Base-by-base conservation (phyloP, 1,140 invertebrate species). In the Pseudoatta argentina region DNA sequence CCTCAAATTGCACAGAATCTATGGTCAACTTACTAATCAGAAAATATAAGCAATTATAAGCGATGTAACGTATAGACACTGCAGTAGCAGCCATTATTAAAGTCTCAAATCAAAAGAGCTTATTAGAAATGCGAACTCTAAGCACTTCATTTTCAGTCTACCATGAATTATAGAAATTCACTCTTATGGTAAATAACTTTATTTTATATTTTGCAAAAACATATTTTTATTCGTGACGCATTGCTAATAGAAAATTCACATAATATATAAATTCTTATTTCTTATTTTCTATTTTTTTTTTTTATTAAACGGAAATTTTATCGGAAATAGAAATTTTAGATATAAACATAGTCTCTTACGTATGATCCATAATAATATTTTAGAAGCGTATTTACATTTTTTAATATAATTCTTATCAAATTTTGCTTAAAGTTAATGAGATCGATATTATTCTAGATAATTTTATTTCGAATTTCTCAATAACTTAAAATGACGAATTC, bases 1-100 rank as follows among this genome's bases (percentile, higher is more conserved):
- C 79, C 81, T 73, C 67, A 66, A 51, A 66, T 57, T 73, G 79
- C 75, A 89, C 75, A 85, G 79, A 71, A 73, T 82, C 73, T 91
- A 59, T 78, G 89, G 86, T 86, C 86, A 67, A 64, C 72, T 86
- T 90, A 64, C 71, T 83, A 90, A 87, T 73, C 44, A 30, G 71
- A 57, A 66, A 21, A 86, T 55, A 53, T 71, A 78, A 61, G 57
- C 61, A 39, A 78, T 21, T 34, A 48, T 76, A 76, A 24, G 63
- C 66, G 67, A 67, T 79, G 67, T 67, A 30, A 86, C 39, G 7
- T 63, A 10, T 77, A 73, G 76, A 48, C 61, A 69, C 79, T 73
- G 64, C 30, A 55, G 30, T 64, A 48, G n/a, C 77, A 78, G 21
- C 21, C 51, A 44, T 71, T 27, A 55, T 66, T 81, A 87, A 53